Evolutionary conservation across 2,888 invertebrate species (phyloP), one percentile per base, ranked within the genome.

Genomic region (Drosophila mayaguana): DNA sequence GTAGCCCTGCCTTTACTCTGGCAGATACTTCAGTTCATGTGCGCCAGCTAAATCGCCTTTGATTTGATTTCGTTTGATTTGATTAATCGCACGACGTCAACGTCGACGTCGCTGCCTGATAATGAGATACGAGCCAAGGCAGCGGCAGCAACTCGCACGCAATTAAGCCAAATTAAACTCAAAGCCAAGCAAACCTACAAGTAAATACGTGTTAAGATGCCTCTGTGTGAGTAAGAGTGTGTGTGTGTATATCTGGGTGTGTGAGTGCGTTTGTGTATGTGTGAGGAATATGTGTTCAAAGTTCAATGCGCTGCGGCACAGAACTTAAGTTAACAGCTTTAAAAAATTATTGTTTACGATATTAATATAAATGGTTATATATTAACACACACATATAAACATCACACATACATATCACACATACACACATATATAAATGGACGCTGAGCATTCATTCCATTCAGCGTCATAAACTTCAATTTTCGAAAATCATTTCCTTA

Each of bases 401-500:
- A 36, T 22, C 55, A 56, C 34, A 68, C 63, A 73, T 65, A 63
- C 62, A 25, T 20, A 20, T 5, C 60, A 38, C 25, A 46, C 51
- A 60, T 11, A 48, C 34, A 25, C 25, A 25, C 25, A 28, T 8
- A 28, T 8, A 28, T 53, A 57, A 20, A 16, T 50, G 36, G 25
- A 16, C 8, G 16, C 18, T 18, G 32, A 50, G 60, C 66, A 80
- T 80, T 77, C 77, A 81, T 83, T 87, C 86, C 91, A 91, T 88
- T 91, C 90, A 88, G 87, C 90, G 88, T 90, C 91, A 91, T 91
- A 91, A 92, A 91, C 89, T 91, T 92, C 79, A 92, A 90, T 90
- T 88, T 91, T 83, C 83, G 83, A 91, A 91, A 92, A 92, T 91
- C 90, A 92, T 92, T 92, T 91, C 91, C 91, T 91, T 88, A 80